Percentiles rank a stretch among this genome's conserved stretches.
These are phyloP conservation scores for Argentina silus DNA, from an alignment of 2,797 vertebrate species.

Conservation along the genomic window DNA sequence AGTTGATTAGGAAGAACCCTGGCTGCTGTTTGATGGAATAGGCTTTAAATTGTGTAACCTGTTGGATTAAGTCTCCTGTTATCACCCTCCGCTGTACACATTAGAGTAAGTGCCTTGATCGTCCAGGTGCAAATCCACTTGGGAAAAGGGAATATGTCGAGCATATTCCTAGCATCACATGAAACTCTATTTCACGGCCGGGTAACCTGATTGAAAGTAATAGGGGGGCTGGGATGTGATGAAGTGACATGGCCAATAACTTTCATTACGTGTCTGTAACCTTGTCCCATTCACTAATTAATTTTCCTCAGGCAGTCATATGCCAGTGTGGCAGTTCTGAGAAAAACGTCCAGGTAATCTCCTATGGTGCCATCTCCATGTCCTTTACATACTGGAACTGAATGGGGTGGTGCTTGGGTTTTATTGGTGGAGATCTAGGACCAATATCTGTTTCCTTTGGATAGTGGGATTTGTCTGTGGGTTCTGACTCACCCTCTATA, in stretches of 20 bases:
- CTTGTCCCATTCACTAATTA: constrained; percentile 77
- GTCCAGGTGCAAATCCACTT: constrained; percentile 70
- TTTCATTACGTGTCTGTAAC: constrained; percentile 79
- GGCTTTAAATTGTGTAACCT: constrained; percentile 57
- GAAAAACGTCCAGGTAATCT: constrained; percentile 52
- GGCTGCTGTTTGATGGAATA: constrained; percentile 36
- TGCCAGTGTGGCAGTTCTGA: constrained; percentile 34
- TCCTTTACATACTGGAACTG: neutral
- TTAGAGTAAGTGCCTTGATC: constrained; percentile 76
- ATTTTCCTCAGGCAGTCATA: constrained; percentile 69
- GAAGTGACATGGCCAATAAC: constrained; percentile 80
- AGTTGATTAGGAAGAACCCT: constrained; percentile 29
- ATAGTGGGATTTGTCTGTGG: constrained; percentile 54
- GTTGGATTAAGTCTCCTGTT: constrained; percentile 55
- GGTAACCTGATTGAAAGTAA: constrained; percentile 77
- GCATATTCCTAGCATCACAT: constrained; percentile 68
- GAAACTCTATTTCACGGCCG: constrained; percentile 79
- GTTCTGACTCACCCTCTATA: constrained; percentile 51
- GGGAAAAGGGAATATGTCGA: constrained; percentile 47
- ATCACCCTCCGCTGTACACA: constrained; percentile 59
- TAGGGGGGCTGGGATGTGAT: constrained; percentile 68
- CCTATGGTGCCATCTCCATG: constrained; percentile 12
- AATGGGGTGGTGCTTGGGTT: constrained; percentile 35
- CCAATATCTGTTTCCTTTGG: constrained; percentile 64
- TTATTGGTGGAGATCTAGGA: constrained; percentile 38